phyloP scores from a whole-genome alignment of 2,113 vertebrate species.

The Solea solea region DNA sequence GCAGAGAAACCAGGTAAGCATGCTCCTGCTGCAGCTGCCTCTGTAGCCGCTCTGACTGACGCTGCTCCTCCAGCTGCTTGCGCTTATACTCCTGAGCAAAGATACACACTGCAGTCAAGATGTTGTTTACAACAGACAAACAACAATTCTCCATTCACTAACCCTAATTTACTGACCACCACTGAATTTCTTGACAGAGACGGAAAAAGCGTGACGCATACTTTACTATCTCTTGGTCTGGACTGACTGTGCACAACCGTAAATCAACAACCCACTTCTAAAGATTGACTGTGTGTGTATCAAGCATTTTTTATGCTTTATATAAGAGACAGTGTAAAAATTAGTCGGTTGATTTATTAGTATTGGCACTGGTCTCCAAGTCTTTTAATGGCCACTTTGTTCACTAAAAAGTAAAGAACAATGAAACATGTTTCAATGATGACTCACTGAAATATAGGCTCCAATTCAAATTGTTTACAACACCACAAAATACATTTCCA shows the following conservation, averaged over 20 bases:
- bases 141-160: background rate
- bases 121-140: background rate
- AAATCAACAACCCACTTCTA: slow-evolving; percentile 30
- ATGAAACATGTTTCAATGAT: background rate
- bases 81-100: slow-evolving; percentile 89
- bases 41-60: slow-evolving; percentile 91
- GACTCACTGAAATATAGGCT: slow-evolving; percentile 18
- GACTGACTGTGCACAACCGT: slow-evolving; percentile 4
- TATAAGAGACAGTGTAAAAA: slow-evolving; percentile 2
- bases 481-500: background rate
- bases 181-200: background rate
- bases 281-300: slow-evolving; percentile 36
- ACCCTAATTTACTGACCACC: background rate
- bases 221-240: background rate
- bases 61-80: slow-evolving; percentile 93
- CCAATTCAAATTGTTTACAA: background rate
- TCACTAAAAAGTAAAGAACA: slow-evolving; percentile 13
- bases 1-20: slow-evolving; percentile 91
- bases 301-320: slow-evolving; percentile 3
- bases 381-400: background rate
- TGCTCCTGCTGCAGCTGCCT: slow-evolving; percentile 94
- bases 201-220: background rate
- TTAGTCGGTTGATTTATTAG: slow-evolving; percentile 21
- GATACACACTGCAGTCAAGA: slow-evolving; percentile 26
- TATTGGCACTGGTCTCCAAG: slow-evolving; percentile 20